phyloP scores from a whole-genome alignment of 2,797 vertebrate genomes.

The Helarctos malayanus region DNA sequence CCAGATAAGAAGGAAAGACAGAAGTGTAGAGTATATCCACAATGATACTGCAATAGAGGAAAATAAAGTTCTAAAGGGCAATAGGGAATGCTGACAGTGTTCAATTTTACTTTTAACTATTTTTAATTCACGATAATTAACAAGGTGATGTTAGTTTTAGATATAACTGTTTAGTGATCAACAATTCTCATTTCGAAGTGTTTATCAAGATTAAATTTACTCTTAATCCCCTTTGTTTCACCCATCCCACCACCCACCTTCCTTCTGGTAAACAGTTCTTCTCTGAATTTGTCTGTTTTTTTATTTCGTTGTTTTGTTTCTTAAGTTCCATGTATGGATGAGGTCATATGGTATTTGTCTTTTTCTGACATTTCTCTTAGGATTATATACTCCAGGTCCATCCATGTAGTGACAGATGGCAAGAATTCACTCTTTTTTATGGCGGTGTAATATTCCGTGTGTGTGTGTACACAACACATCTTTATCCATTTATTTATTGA shows the following conservation, averaged over 20 bases:
- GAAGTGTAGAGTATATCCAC: not conserved
- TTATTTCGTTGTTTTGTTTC: not conserved
- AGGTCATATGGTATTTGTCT: not conserved
- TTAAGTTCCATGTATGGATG: not conserved
- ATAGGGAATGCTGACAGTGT: not conserved
- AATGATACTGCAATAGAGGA: not conserved
- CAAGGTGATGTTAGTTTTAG: not conserved
- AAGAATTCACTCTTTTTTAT: not conserved
- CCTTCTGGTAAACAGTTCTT: not conserved
- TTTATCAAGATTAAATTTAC: not conserved
- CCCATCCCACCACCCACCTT: not conserved
- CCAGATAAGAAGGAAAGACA: not conserved
- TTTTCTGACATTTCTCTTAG: not conserved
- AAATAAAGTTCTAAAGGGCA: not conserved
- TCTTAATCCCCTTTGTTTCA: not conserved
- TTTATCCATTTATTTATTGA: not conserved
- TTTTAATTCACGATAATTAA: not conserved
- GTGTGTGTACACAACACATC: not conserved
- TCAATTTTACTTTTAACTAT: not conserved
- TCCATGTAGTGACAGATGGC: not conserved
- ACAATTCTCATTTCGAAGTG: not conserved
- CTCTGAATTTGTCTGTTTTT: not conserved
- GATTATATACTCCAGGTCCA: not conserved
- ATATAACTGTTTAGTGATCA: not conserved
- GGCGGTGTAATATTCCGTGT: not conserved